A percentile compares a stretch with the other conserved stretches of the same genome.
These are phyloP conservation scores for Drosophila ogumai DNA, from an alignment of 1,140 invertebrate species.

Conservation along the genomic window DNA sequence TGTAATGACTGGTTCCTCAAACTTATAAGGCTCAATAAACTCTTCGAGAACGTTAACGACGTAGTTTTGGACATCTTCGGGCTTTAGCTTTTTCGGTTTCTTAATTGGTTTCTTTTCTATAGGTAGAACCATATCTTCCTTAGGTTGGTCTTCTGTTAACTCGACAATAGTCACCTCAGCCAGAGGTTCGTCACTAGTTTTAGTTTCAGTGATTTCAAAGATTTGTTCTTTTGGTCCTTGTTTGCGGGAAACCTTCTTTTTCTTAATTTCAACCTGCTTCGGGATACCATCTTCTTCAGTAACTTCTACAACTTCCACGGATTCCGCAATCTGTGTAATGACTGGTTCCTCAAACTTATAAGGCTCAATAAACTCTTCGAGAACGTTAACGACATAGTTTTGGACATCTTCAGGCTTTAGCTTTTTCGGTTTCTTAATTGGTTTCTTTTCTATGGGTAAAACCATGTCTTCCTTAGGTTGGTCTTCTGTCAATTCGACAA, in stretches of 20 bases:
- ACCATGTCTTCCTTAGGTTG: neutral
- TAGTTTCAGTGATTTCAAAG: slow-evolving; percentile 57
- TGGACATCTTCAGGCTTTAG: slow-evolving; percentile 57
- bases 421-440: slow-evolving; percentile 59
- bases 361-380: slow-evolving; percentile 50
- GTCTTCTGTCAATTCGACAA: slow-evolving; percentile 13
- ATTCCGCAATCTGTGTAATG: neutral
- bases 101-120: slow-evolving; percentile 44
- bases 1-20: no score
- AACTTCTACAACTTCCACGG: slow-evolving; percentile 30
- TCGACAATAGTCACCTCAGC: slow-evolving; percentile 20
- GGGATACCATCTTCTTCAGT: slow-evolving; percentile 32
- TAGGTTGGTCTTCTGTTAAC: slow-evolving; percentile 2
- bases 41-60: slow-evolving; percentile 54
- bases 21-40: slow-evolving; percentile 45
- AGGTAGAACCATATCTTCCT: neutral
- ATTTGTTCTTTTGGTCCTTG: slow-evolving; percentile 55
- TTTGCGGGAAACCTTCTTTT: slow-evolving; percentile 51
- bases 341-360: neutral
- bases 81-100: slow-evolving; percentile 61
- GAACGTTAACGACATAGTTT: slow-evolving; percentile 52
- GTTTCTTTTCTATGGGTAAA: slow-evolving; percentile 14
- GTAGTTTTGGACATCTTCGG: slow-evolving; percentile 48
- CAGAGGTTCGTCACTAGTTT: slow-evolving; percentile 20
- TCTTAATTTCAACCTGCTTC: slow-evolving; percentile 52